phyloP scores from a whole-genome alignment of 1,140 invertebrate species.

The Dysdera silvatica region DNA sequence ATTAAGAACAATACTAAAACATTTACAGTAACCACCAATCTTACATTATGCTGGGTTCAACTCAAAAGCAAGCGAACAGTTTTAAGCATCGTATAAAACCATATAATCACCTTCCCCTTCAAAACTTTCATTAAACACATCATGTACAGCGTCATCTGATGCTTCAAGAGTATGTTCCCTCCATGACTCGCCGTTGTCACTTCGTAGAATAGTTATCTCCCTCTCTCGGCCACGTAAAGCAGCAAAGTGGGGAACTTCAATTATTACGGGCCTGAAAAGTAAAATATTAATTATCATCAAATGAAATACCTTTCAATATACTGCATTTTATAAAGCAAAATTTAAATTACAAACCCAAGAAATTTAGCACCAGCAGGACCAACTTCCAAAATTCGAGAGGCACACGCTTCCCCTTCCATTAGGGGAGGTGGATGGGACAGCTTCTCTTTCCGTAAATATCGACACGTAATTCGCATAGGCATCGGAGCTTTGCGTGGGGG shows the following conservation, averaged over 20 bases:
- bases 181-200: slow-evolving; percentile 98
- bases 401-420: slow-evolving; percentile 97
- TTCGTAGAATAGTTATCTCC: slow-evolving; percentile 93
- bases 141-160: slow-evolving; percentile 94
- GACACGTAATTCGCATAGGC: slow-evolving; percentile 90
- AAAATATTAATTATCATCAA: slow-evolving; percentile 29
- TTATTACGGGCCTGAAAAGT: slow-evolving; percentile 76
- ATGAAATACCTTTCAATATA: neutral
- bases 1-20: too few species aligned
- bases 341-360: slow-evolving; percentile 60
- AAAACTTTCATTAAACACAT: slow-evolving; percentile 90
- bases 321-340: neutral
- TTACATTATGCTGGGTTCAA: too few species aligned
- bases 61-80: too few species aligned
- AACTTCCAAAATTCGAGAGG: slow-evolving; percentile 90
- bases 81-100: too few species aligned
- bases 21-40: too few species aligned
- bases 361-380: slow-evolving; percentile 95
- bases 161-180: slow-evolving; percentile 93
- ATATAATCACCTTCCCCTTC: slow-evolving; percentile 70
- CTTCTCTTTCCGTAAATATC: slow-evolving; percentile 87
- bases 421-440: slow-evolving; percentile 90
- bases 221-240: slow-evolving; percentile 90
- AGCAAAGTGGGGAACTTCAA: slow-evolving; percentile 98
- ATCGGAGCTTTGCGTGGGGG: slow-evolving; percentile 90